A percentile compares a stretch with the other conserved stretches of the same genome.
phyloP scores from a whole-genome alignment of 2,888 invertebrate species.

The Diadegma fenestrale region DNA sequence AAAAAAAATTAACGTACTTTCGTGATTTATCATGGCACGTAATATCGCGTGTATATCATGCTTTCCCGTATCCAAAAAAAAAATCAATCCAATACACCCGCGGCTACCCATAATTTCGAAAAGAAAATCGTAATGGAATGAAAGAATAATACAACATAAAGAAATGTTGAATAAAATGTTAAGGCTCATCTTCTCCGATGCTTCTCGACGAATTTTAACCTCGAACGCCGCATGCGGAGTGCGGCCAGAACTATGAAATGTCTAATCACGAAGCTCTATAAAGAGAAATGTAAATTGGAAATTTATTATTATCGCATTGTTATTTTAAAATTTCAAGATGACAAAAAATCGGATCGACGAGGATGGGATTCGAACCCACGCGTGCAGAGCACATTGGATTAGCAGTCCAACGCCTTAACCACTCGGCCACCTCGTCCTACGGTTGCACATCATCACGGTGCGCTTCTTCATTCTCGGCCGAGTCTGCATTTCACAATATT shows the following conservation, averaged over 20 bases:
- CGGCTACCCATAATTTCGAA: background rate
- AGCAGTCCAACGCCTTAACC: constrained; percentile 86
- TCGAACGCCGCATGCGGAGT: background rate
- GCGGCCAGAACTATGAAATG: no score
- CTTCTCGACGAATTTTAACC: background rate
- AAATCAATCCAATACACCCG: background rate
- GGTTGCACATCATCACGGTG: constrained; percentile 46
- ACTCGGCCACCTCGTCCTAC: constrained; percentile 78
- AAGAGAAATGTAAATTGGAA: background rate
- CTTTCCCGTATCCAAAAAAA: background rate
- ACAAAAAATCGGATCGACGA: constrained; percentile 78
- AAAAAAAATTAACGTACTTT: background rate
- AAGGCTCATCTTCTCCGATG: background rate
- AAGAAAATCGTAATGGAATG: background rate
- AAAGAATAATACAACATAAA: background rate
- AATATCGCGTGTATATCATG: background rate
- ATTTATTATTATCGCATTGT: background rate
- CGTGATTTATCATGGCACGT: background rate
- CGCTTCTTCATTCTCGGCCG: constrained; percentile 47
- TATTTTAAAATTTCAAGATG: constrained; percentile 4
- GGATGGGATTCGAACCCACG: constrained; percentile 85
- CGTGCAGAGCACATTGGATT: constrained; percentile 86
- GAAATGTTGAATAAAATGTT: background rate
- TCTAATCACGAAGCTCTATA: background rate
- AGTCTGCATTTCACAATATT: background rate